These are phyloP conservation scores for Cherax destructor DNA, from an alignment of 1,140 invertebrate species.

Conservation along the genomic window DNA sequence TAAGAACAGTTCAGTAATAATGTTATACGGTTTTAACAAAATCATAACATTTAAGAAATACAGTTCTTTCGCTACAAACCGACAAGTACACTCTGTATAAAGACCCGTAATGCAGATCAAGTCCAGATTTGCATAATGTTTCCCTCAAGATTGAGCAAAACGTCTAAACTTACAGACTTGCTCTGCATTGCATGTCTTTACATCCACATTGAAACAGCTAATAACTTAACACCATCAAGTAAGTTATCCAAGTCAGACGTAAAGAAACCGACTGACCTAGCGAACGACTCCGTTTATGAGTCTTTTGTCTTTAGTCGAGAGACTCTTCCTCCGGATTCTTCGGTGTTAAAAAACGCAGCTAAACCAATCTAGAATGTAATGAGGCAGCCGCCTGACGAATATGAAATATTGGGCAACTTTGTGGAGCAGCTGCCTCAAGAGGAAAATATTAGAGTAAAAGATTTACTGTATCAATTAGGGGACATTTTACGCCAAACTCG, in stretches of 20 bases:
- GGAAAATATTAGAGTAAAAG: constrained; percentile 51
- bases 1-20: too few species aligned
- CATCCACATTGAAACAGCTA: background rate
- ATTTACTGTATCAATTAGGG: constrained; percentile 66
- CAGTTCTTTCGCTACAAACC: too few species aligned
- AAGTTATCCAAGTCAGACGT: background rate
- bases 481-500: constrained; percentile 61
- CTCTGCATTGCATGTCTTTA: too few species aligned
- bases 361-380: constrained; percentile 64
- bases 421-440: constrained; percentile 53
- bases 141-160: too few species aligned
- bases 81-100: too few species aligned
- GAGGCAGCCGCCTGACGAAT: constrained; percentile 50
- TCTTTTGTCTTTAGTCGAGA: background rate
- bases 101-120: too few species aligned
- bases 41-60: too few species aligned
- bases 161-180: too few species aligned
- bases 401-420: constrained; percentile 68
- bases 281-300: background rate
- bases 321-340: background rate
- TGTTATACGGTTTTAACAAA: too few species aligned
- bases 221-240: background rate
- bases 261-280: background rate
- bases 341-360: background rate
- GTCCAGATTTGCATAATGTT: too few species aligned